phyloP scores from a whole-genome alignment of 37 sponge, comb jelly and placozoan species.

The Ephydatia muelleri region DNA sequence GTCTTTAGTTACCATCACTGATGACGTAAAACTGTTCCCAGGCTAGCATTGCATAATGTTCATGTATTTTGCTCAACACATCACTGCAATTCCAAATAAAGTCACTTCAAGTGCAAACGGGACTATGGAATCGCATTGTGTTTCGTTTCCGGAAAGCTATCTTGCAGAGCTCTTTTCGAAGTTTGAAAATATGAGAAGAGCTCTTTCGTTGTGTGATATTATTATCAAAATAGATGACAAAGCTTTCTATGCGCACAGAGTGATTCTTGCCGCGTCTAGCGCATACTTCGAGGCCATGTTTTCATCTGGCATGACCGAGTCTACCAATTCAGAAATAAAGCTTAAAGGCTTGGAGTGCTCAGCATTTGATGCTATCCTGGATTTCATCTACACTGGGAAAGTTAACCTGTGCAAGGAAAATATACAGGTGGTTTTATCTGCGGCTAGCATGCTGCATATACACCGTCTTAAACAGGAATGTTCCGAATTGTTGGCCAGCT shows the following conservation, averaged over 20 bases:
- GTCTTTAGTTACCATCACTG: background rate
- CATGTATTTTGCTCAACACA: background rate
- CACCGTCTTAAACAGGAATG: constrained; percentile 44
- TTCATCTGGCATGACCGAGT: constrained; percentile 46
- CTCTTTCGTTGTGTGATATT: constrained; percentile 51
- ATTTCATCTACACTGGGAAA: constrained; percentile 52
- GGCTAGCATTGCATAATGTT: background rate
- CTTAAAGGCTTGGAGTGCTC: constrained; percentile 41
- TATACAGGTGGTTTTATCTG: constrained; percentile 45
- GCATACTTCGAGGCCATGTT: constrained; percentile 81
- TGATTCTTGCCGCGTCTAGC: constrained; percentile 54
- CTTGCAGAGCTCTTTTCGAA: constrained; percentile 14
- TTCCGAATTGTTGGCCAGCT: constrained; percentile 29
- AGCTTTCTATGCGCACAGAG: constrained; percentile 52
- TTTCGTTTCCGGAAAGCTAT: background rate
- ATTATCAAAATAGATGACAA: constrained; percentile 2
- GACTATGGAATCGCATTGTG: background rate
- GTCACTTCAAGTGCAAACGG: background rate
- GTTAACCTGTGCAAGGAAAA: constrained; percentile 26
- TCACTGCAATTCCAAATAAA: background rate
- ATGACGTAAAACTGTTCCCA: background rate
- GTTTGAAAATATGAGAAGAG: constrained; percentile 15
- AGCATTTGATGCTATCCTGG: constrained; percentile 46
- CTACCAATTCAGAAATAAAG: constrained; percentile 24
- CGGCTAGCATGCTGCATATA: constrained; percentile 62